Conservation (phyloP, 2,797 vertebrate species). For the Argyrosomus regius region DNA sequence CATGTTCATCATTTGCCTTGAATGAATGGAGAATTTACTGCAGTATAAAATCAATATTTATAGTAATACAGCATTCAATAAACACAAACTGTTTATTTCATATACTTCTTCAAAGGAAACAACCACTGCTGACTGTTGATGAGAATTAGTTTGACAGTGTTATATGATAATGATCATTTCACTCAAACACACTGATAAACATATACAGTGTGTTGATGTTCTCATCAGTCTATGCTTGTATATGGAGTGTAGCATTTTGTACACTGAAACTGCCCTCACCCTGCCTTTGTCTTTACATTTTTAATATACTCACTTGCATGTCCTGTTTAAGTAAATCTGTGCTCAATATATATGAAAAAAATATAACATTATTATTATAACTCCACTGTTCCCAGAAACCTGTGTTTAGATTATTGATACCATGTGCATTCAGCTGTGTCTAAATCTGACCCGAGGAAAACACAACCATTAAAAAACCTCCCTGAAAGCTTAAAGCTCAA, state of each 20-base stretch:
- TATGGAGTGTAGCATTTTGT: neutral
- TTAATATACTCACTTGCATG: neutral
- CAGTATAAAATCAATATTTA: neutral
- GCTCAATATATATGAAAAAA: neutral
- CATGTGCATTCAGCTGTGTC: slow-evolving; percentile 14
- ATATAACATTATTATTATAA: neutral
- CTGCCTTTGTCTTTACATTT: neutral
- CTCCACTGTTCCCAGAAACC: neutral
- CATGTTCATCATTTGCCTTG: neutral
- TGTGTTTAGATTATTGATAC: neutral
- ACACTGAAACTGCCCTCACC: neutral
- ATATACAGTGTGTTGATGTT: neutral
- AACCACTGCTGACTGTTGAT: neutral
- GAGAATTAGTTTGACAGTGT: neutral
- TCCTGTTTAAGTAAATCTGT: neutral
- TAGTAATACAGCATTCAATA: neutral
- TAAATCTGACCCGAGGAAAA: slow-evolving; percentile 43
- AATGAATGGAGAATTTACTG: neutral
- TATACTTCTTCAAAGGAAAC: neutral
- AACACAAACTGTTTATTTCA: neutral
- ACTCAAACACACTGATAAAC: neutral
- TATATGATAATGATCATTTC: neutral
- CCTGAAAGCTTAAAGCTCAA: slow-evolving; percentile 20
- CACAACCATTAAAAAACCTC: slow-evolving; percentile 6
- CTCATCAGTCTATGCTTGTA: neutral